Evolutionary conservation across 2,113 vertebrate species (phyloP).

Genomic region (Isichthys henryi): DNA sequence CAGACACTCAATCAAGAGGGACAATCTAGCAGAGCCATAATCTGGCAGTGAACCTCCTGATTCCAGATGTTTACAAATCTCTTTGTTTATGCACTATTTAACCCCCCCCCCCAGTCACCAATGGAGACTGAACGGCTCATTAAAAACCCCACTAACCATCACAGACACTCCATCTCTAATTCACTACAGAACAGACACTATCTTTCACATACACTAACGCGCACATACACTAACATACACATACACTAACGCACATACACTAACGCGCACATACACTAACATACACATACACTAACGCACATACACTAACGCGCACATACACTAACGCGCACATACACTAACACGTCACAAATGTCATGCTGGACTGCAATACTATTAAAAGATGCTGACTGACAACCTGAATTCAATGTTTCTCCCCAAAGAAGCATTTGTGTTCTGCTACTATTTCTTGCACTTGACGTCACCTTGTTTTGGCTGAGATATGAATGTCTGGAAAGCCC

Average conservation of each 20-base stretch:
- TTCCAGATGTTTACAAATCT: not conserved
- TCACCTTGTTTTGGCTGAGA: constrained; percentile 25
- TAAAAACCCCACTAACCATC: not conserved
- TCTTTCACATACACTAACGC: too few relatives aligned
- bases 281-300: not conserved
- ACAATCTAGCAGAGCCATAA: not conserved
- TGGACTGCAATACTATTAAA: not conserved
- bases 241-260: too few relatives aligned
- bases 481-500: not conserved
- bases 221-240: too few relatives aligned
- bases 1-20: not conserved
- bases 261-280: not conserved
- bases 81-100: not conserved
- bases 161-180: too few relatives aligned
- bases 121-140: not conserved
- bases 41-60: not conserved
- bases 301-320: too few relatives aligned
- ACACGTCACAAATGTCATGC: not conserved
- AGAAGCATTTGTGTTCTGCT: constrained; percentile 16
- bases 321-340: not conserved
- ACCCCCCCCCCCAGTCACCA: not conserved
- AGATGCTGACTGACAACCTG: not conserved
- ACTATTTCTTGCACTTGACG: constrained; percentile 39
- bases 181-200: too few relatives aligned
- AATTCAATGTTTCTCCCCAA: constrained; percentile 21